These are phyloP conservation scores for Steinernema scapterisci DNA, from an alignment of 2,888 invertebrate species.

Conservation along the genomic window DNA sequence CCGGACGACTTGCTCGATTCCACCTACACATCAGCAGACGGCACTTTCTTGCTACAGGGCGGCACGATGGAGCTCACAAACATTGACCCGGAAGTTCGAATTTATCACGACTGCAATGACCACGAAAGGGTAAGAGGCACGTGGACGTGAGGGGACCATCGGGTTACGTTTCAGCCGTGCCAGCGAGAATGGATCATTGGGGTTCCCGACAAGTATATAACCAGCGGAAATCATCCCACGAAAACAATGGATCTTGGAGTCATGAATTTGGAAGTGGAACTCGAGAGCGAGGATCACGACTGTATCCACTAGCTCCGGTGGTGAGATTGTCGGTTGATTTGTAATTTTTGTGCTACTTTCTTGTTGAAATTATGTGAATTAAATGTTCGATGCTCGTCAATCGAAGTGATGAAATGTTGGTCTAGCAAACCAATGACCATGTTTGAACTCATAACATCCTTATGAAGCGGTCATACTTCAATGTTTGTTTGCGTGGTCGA, in stretches of 20 bases:
- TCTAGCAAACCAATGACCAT: no score
- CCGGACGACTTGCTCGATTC: constrained; percentile 49
- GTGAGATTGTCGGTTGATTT: not conserved
- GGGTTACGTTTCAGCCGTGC: constrained; percentile 52
- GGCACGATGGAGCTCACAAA: constrained; percentile 62
- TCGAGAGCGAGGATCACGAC: constrained; percentile 57
- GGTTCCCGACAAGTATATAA: constrained; percentile 64
- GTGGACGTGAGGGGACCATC: not conserved
- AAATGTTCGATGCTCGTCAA: no score
- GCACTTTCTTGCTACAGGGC: constrained; percentile 58
- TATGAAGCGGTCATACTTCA: no score
- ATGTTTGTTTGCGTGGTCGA: no score
- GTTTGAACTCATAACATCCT: no score
- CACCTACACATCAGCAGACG: constrained; percentile 48
- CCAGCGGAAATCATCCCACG: constrained; percentile 42
- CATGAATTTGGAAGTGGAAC: constrained; percentile 63
- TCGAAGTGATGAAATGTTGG: no score
- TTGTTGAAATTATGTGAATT: not conserved
- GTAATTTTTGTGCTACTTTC: not conserved
- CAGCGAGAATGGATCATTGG: constrained; percentile 64
- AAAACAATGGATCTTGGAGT: constrained; percentile 51
- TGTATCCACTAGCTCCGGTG: constrained; percentile 47
- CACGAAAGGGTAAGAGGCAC: constrained; percentile 48
- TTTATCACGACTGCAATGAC: constrained; percentile 65
- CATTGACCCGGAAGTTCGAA: constrained; percentile 64